These are phyloP conservation scores for Coptotermes formosanus DNA, from an alignment of 1,140 invertebrate species.

Conservation along the genomic window DNA sequence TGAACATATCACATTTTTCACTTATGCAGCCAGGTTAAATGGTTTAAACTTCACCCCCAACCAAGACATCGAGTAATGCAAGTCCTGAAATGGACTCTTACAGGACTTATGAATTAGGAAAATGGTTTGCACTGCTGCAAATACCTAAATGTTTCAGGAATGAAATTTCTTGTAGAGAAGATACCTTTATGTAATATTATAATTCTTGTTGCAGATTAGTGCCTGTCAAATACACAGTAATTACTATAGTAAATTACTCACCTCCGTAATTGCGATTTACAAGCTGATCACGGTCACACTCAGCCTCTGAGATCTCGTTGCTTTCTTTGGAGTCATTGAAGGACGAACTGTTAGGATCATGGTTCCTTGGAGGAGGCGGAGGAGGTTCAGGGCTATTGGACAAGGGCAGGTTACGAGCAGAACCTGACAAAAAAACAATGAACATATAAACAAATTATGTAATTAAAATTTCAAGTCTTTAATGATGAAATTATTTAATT, in stretches of 20 bases:
- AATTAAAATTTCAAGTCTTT: not conserved
- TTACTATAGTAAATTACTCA: conserved; percentile 48
- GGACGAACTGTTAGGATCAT: conserved; percentile 69
- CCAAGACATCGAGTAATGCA: no score
- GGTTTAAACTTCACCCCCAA: no score
- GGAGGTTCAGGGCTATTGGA: conserved; percentile 71
- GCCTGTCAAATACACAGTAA: not conserved
- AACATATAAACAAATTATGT: not conserved
- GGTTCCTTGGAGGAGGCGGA: conserved; percentile 73
- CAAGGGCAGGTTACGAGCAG: conserved; percentile 64
- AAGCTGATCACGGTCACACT: conserved; percentile 80
- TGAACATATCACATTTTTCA: no score
- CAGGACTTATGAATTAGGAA: no score
- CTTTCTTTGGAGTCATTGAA: conserved; percentile 90
- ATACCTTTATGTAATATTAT: not conserved
- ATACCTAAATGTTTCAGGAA: no score
- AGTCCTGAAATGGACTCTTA: no score
- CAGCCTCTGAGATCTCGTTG: conserved; percentile 90
- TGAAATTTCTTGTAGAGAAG: not conserved
- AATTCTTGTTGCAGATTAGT: not conserved
- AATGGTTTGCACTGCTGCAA: no score
- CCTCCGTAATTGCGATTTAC: conserved; percentile 72
- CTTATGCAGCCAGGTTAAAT: no score
- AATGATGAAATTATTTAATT: no score
- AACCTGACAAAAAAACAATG: conserved; percentile 49